These are phyloP conservation scores for Laothoe populi DNA, from an alignment of 2,888 invertebrate genomes.

Conservation along the genomic window DNA sequence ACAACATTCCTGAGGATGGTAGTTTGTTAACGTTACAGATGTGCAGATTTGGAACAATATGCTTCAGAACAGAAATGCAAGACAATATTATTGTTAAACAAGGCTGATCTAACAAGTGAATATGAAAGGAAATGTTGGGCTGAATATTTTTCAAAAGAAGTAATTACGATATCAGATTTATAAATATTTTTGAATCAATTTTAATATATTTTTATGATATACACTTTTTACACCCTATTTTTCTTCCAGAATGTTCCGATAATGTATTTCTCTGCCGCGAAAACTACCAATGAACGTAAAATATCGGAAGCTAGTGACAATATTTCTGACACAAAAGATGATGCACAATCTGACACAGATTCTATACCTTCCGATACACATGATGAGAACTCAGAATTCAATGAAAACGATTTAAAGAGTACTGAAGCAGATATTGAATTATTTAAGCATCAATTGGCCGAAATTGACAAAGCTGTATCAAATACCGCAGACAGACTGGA, in stretches of 20 bases:
- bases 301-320: conserved; percentile 67
- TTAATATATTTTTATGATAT: not conserved
- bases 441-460: conserved; percentile 78
- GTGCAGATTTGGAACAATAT: conserved; percentile 93
- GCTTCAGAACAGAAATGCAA: conserved; percentile 75
- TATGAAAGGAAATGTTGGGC: conserved; percentile 94
- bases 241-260: conserved; percentile 86
- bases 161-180: too few relatives aligned
- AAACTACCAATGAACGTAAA: conserved; percentile 81
- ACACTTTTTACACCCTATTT: not conserved
- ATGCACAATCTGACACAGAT: conserved; percentile 61
- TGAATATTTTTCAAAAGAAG: conserved; percentile 89
- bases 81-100: conserved; percentile 96
- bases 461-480: conserved; percentile 82
- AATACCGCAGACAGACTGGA: conserved; percentile 83
- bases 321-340: conserved; percentile 37
- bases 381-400: conserved; percentile 45
- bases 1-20: too few relatives aligned
- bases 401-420: conserved; percentile 54
- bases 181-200: too few relatives aligned
- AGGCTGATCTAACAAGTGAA: conserved; percentile 95
- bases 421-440: conserved; percentile 74
- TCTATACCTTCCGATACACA: conserved; percentile 60
- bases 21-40: conserved; percentile 84
- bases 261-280: conserved; percentile 96